phyloP scores from a whole-genome alignment of 2,888 invertebrate genomes.

The Lymantria monacha region DNA sequence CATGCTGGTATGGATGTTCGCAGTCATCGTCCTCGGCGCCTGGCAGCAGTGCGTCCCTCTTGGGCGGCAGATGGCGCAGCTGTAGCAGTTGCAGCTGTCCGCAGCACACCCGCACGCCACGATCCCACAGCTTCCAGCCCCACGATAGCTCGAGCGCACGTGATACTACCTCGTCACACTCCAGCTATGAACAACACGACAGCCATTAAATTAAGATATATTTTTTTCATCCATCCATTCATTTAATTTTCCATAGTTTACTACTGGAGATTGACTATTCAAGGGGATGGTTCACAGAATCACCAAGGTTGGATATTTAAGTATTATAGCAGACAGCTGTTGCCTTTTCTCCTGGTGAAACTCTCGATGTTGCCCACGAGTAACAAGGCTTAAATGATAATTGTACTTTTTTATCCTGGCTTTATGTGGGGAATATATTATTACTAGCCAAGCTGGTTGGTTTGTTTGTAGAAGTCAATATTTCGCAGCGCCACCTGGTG shows the following conservation, averaged over 20 bases:
- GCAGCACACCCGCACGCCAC: slow-evolving; percentile 93
- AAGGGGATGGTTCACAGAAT: too few relatives aligned
- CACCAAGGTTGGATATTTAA: too few relatives aligned
- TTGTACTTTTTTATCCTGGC: too few relatives aligned
- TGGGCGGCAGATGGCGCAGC: slow-evolving; percentile 89
- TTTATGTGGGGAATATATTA: too few relatives aligned
- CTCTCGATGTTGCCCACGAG: too few relatives aligned
- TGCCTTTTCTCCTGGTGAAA: too few relatives aligned
- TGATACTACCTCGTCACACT: slow-evolving; percentile 83
- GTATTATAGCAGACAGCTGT: too few relatives aligned
- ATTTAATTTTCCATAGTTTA: neutral
- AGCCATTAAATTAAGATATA: neutral
- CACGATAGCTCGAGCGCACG: slow-evolving; percentile 86
- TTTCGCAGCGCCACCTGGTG: too few relatives aligned
- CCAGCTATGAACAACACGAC: slow-evolving; percentile 56
- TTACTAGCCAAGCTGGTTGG: too few relatives aligned
- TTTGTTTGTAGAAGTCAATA: too few relatives aligned
- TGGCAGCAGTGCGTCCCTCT: slow-evolving; percentile 62
- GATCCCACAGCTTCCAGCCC: slow-evolving; percentile 97
- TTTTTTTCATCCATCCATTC: neutral
- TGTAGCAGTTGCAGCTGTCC: slow-evolving; percentile 91
- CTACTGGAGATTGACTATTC: too few relatives aligned
- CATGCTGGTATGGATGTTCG: slow-evolving; percentile 35
- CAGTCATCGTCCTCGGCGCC: slow-evolving; percentile 29
- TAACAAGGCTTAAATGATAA: too few relatives aligned